These are phyloP conservation scores for Neodontobutis hainanensis DNA, from an alignment of 2,113 vertebrate species.

Conservation along the genomic window DNA sequence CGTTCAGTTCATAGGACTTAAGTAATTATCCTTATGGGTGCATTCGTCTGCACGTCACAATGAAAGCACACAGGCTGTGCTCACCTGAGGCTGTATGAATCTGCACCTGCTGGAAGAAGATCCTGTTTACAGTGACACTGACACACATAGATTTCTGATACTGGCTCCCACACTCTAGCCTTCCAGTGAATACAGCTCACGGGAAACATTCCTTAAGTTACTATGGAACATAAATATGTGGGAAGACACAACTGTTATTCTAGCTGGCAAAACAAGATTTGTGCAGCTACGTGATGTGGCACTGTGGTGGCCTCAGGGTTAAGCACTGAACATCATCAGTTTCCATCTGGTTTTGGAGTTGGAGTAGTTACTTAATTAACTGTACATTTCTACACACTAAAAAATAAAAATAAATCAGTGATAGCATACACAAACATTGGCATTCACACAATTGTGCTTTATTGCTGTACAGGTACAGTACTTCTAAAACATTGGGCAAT, in stretches of 20 bases:
- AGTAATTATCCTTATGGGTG: neutral
- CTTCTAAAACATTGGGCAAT: conserved; percentile 80
- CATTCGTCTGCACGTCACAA: neutral
- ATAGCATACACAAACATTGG: conserved; percentile 5
- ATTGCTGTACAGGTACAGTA: conserved; percentile 83
- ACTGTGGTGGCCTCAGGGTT: neutral
- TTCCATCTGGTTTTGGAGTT: neutral
- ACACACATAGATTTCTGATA: conserved; percentile 39
- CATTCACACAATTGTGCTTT: conserved; percentile 78
- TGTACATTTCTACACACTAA: neutral
- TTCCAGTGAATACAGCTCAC: conserved; percentile 12
- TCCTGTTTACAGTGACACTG: conserved; percentile 29
- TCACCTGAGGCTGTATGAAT: conserved; percentile 38
- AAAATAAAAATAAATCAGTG: neutral
- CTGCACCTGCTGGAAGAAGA: conserved; percentile 13
- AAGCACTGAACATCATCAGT: neutral
- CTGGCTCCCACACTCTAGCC: conserved; percentile 37
- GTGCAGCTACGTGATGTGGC: neutral
- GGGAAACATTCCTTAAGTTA: conserved; percentile 44
- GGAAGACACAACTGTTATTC: conserved; percentile 27
- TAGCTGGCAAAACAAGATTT: neutral
- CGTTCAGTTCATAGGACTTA: neutral
- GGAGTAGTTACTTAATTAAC: neutral
- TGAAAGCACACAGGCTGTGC: neutral
- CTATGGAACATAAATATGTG: conserved; percentile 36